Evolutionary conservation across 1,140 invertebrate species (phyloP), one percentile per base, ranked within the genome.

Genomic region (Monochamus saltuarius): DNA sequence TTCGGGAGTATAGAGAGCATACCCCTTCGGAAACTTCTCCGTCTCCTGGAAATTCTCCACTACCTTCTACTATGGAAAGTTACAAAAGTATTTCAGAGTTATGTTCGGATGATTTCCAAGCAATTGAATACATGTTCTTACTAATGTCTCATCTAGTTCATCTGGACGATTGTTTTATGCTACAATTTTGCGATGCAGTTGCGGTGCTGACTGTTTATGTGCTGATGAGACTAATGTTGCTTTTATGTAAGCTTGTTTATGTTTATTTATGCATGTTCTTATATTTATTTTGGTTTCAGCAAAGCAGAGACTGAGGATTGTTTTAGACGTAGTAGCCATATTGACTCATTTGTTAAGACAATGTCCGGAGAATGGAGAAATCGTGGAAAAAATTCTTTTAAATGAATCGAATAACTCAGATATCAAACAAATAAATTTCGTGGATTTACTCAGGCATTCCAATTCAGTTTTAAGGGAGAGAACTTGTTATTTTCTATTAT

Each of bases 141-240:
- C 73, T 92, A 37, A 83, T 90, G 19, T 84, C 85, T 54, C 84
- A 89, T 78, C 74, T 93, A 56, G 84, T 90, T 52, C 84, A 91
- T 66, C 74, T 82, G 10, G 82, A 87, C 34, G 81, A 86, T 19
- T 81, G 85, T 53, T 92, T 89, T 72, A 81, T 91, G 0, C 80
- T 81, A 1, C 90, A 93, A 67, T 87, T 92, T 69, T 92, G 89
- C 69, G 87, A 91, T 59, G 84, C 89, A 1, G 78, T 91, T 22
- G 82, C 83, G n/a, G 82, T 89, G 35, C 78, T 89, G 17, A 82
- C 84, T 51, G 84, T 82, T 2, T 78, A 80, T 58, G 68, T 77
- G 7, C 73, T 85, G 4, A 79, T 86, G 54, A 81, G 81, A 2
- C 72, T 74, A 17, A 80, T 86, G 37, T 72, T 87, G 4, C 75